A percentile compares a stretch with the other conserved stretches of the same genome.
These are phyloP conservation scores for Acleris emargana DNA, from an alignment of 2,888 invertebrate species.

Conservation along the genomic window DNA sequence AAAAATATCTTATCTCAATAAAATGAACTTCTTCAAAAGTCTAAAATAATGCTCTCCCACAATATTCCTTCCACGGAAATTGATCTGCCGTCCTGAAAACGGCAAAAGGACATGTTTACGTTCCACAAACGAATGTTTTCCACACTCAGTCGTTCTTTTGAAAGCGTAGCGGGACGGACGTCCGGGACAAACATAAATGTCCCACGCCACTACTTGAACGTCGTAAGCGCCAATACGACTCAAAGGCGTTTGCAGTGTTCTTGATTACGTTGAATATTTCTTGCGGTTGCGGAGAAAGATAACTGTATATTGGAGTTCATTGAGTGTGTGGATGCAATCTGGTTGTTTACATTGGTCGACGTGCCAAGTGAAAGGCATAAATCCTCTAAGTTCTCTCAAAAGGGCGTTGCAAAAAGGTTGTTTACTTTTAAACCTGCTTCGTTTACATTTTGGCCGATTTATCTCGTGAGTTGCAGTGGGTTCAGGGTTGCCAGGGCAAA, in stretches of 20 bases:
- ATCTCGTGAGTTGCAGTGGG: too few species aligned
- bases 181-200: constrained; percentile 44
- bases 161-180: constrained; percentile 52
- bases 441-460: background rate
- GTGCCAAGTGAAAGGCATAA: constrained; percentile 36
- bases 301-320: constrained; percentile 36
- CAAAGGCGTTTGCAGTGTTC: constrained; percentile 11
- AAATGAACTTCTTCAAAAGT: background rate
- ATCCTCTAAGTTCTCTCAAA: constrained; percentile 27
- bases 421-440: background rate
- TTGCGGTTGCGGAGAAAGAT: constrained; percentile 31
- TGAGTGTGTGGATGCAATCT: constrained; percentile 35
- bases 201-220: background rate
- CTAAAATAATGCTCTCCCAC: constrained; percentile 6
- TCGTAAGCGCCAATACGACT: background rate
- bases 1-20: too few species aligned
- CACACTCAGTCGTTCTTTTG: constrained; percentile 33
- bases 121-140: constrained; percentile 33
- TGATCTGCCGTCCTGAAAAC: constrained; percentile 24
- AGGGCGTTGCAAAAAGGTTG: constrained; percentile 22
- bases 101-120: constrained; percentile 33
- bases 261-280: background rate
- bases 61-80: constrained; percentile 31
- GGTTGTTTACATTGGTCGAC: constrained; percentile 33
- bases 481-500: background rate